Conservation (phyloP, 2,113 vertebrate genomes). For the Nesoenas mayeri region DNA sequence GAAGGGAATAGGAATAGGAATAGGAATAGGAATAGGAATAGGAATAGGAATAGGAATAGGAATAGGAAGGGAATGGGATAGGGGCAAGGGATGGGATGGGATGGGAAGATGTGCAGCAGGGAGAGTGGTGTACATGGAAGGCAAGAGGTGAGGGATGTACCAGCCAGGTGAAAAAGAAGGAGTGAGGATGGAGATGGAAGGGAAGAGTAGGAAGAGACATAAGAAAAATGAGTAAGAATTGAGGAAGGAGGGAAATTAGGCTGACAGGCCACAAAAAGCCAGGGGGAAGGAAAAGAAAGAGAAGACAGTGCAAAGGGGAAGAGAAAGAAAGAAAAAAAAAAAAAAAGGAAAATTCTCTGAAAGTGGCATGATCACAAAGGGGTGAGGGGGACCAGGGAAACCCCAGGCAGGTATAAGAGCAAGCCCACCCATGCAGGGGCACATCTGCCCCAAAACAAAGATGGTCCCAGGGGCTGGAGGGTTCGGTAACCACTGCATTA, state of each 20-base stretch:
- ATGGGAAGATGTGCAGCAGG: neutral
- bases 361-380: neutral
- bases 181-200: neutral
- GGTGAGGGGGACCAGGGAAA: neutral
- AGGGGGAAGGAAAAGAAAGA: neutral
- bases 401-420: no score
- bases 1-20: neutral
- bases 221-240: neutral
- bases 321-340: no score
- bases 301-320: no score
- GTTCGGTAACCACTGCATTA: rapidly evolving
- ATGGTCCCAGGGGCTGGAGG: neutral
- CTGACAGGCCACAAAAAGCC: neutral
- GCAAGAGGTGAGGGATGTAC: neutral
- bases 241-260: neutral
- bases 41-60: neutral
- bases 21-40: neutral
- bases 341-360: neutral
- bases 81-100: neutral
- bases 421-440: rapidly evolving
- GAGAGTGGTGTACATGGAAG: rapidly evolving
- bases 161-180: neutral
- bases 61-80: no score
- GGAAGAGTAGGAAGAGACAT: neutral
- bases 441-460: rapidly evolving